These are phyloP conservation scores for Pipistrellus pipistrellus DNA, from an alignment of 2,797 vertebrate genomes.

Conservation along the genomic window DNA sequence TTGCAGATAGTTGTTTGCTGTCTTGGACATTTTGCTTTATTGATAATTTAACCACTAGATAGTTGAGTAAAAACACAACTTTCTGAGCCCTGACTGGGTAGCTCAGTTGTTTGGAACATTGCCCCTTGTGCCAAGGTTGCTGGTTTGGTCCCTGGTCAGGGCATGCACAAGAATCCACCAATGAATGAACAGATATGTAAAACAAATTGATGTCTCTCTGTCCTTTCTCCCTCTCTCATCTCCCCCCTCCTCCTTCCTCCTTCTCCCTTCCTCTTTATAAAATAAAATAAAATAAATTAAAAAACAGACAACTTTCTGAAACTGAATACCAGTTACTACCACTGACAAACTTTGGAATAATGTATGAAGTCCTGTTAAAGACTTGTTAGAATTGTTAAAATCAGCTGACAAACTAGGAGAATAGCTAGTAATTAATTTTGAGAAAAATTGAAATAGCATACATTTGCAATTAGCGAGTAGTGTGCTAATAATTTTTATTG, in stretches of 20 bases:
- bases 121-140: not conserved
- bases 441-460: conserved; percentile 13
- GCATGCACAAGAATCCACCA: not conserved
- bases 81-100: not conserved
- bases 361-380: not conserved
- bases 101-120: not conserved
- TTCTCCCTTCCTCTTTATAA: not conserved
- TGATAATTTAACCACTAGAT: not conserved
- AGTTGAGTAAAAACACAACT: not conserved
- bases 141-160: not conserved
- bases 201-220: not conserved
- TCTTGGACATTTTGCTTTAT: conserved; percentile 38
- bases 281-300: not conserved
- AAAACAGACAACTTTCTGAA: not conserved
- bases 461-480: not conserved
- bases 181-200: not conserved
- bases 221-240: not conserved
- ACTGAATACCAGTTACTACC: not conserved
- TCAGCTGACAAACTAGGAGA: not conserved
- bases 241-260: not conserved
- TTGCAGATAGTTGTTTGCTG: not conserved
- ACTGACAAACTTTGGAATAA: not conserved
- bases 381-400: not conserved
- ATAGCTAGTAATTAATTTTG: conserved; percentile 31
- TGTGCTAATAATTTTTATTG: conserved; percentile 15